Evolutionary conservation across 2,888 invertebrate genomes (phyloP).

Genomic region (Leucophenga maculata): DNA sequence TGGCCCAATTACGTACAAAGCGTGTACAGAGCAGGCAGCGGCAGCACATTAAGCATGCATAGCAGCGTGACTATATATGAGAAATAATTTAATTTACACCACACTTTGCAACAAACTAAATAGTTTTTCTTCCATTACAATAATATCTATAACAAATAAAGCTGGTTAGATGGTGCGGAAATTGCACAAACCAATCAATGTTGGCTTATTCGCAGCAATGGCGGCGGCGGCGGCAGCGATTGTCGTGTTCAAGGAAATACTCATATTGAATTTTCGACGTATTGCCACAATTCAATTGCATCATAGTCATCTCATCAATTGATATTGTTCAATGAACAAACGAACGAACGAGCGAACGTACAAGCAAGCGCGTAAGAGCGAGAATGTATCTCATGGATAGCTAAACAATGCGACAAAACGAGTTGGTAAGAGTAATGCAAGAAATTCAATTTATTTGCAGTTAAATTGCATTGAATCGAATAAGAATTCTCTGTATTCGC

Average conservation of each 20-base stretch:
- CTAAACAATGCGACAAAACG: background rate
- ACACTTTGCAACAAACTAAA: background rate
- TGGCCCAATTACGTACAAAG: background rate
- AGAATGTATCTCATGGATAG: background rate
- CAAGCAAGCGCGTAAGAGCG: background rate
- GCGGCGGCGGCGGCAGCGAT: background rate
- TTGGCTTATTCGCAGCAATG: background rate
- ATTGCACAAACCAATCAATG: conserved; percentile 53
- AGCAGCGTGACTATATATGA: background rate
- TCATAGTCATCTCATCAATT: background rate
- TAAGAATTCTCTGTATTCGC: conserved; percentile 7
- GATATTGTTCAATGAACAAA: background rate
- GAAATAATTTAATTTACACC: background rate
- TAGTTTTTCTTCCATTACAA: conserved; percentile 36
- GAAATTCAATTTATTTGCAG: conserved; percentile 53
- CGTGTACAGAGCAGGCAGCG: no score
- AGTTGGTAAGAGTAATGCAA: conserved; percentile 20
- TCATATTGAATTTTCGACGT: conserved; percentile 10
- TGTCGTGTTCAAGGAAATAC: background rate
- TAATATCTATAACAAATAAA: no score
- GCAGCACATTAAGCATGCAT: background rate
- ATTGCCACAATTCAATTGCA: conserved; percentile 20
- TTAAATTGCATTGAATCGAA: conserved; percentile 17
- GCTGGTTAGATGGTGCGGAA: conserved; percentile 45
- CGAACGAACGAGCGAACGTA: background rate